A percentile compares a stretch with the other conserved stretches of the same genome.
Conservation (phyloP, 1,140 invertebrate species). For the Anagrus nilaparvatae region DNA sequence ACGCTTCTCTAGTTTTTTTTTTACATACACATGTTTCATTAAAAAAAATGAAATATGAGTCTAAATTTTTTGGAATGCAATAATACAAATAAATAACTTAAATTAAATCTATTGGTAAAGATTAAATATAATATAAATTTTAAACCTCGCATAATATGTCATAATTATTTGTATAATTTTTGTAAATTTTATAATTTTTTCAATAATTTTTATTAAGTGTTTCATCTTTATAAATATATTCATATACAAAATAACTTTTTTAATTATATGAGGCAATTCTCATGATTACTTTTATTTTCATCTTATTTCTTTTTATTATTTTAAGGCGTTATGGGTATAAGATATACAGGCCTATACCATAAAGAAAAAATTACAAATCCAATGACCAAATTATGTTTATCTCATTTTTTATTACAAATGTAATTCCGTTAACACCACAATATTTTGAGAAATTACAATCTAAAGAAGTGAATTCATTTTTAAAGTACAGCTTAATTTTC, state of each 20-base stretch:
- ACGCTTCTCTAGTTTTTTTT: slow-evolving; percentile 1
- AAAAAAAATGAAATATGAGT: too few relatives aligned
- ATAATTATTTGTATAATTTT: slow-evolving; percentile 24
- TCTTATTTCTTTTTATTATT: slow-evolving; percentile 3
- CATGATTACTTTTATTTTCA: slow-evolving; percentile 2
- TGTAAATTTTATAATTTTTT: slow-evolving; percentile 6
- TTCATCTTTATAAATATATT: slow-evolving; percentile 31
- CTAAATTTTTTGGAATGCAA: slow-evolving; percentile 23
- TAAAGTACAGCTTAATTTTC: too few relatives aligned
- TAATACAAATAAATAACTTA: slow-evolving; percentile 15
- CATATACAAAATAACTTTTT: slow-evolving; percentile 34
- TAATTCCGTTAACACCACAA: too few relatives aligned
- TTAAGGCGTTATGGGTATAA: not conserved
- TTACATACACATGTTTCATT: too few relatives aligned
- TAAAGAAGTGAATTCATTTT: too few relatives aligned
- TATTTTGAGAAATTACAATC: too few relatives aligned
- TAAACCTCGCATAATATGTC: slow-evolving; percentile 23
- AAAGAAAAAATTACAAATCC: slow-evolving; percentile 2
- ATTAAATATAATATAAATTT: slow-evolving; percentile 16
- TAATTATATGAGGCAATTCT: slow-evolving; percentile 19
- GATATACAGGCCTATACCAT: slow-evolving; percentile 4
- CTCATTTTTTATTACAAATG: slow-evolving; percentile 1
- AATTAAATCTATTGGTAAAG: slow-evolving; percentile 14
- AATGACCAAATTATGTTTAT: not conserved
- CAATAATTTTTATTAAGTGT: slow-evolving; percentile 10